Evolutionary conservation across 2,888 invertebrate species (phyloP).

Genomic region (Eudasyphora cyanicolor): DNA sequence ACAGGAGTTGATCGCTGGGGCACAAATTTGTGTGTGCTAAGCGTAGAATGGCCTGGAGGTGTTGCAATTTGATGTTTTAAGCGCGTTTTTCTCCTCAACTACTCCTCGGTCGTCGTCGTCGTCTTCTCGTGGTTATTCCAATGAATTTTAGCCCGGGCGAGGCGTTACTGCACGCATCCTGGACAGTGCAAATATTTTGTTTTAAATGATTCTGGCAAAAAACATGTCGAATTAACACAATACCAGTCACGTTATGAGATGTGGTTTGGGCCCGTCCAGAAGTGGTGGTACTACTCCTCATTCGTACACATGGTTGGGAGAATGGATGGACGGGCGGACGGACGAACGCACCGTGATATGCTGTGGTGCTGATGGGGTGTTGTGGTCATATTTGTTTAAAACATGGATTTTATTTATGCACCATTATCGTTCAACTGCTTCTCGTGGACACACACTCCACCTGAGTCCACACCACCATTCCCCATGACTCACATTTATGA

Average conservation of each 20-base stretch:
- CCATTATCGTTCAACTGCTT: slow-evolving; percentile 45
- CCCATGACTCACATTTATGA: slow-evolving; percentile 57
- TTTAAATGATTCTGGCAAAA: slow-evolving; percentile 74
- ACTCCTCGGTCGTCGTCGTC: not conserved
- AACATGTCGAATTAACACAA: slow-evolving; percentile 78
- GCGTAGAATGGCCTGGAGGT: slow-evolving; percentile 74
- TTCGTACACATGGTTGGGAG: not conserved
- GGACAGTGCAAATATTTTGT: slow-evolving; percentile 76
- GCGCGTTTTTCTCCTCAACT: slow-evolving; percentile 66
- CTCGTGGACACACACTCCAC: not conserved
- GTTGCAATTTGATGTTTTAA: slow-evolving; percentile 79
- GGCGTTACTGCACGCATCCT: slow-evolving; percentile 64
- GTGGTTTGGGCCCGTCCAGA: slow-evolving; percentile 37
- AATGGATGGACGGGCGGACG: too few relatives aligned
- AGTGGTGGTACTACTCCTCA: not conserved
- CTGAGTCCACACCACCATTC: not conserved
- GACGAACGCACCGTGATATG: too few relatives aligned
- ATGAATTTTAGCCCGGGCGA: slow-evolving; percentile 54
- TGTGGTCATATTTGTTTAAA: slow-evolving; percentile 66
- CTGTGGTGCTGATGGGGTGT: slow-evolving; percentile 40
- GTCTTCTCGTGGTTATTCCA: slow-evolving; percentile 40
- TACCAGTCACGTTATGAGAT: slow-evolving; percentile 69
- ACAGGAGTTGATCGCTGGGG: slow-evolving; percentile 52
- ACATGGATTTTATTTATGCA: slow-evolving; percentile 60
- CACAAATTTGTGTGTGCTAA: slow-evolving; percentile 44